These are phyloP conservation scores for Nothobranchius kuhntae DNA, from an alignment of 2,113 vertebrate genomes.

Conservation along the genomic window DNA sequence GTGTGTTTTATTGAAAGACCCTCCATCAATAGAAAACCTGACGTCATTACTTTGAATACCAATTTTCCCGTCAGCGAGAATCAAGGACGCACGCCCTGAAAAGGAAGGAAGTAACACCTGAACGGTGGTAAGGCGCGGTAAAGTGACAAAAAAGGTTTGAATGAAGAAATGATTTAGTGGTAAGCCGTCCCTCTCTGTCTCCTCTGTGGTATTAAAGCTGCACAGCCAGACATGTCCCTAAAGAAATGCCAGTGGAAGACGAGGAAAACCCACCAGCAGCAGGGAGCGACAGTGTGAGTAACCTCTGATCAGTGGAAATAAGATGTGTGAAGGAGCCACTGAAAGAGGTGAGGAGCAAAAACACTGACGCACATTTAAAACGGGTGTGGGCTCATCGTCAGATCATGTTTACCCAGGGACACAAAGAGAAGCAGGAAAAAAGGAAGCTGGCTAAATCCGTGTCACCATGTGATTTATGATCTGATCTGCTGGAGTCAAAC, in stretches of 20 bases:
- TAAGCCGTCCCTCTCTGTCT: neutral
- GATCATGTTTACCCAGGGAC: slow-evolving; percentile 17
- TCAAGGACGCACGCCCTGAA: slow-evolving; percentile 39
- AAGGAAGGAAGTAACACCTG: slow-evolving; percentile 12
- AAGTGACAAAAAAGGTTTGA: slow-evolving; percentile 1
- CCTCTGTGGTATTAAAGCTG: neutral
- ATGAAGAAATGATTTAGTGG: slow-evolving; percentile 1
- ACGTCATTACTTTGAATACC: slow-evolving; percentile 14
- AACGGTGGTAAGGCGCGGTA: neutral
- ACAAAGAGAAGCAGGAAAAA: slow-evolving; percentile 14
- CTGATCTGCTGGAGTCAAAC: slow-evolving; percentile 4
- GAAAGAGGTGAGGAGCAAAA: slow-evolving; percentile 17
- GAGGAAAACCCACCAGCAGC: neutral
- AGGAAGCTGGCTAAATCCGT: slow-evolving; percentile 20
- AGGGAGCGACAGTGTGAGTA: neutral
- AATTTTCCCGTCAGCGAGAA: slow-evolving; percentile 19
- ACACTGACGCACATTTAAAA: neutral
- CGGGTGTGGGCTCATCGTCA: slow-evolving; percentile 2
- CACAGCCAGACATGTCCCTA: neutral
- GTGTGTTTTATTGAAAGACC: neutral
- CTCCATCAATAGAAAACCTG: slow-evolving; percentile 27
- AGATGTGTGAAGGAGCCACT: neutral
- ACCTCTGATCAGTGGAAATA: neutral
- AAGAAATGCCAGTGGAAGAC: neutral
- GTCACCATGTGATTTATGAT: slow-evolving; percentile 16